Evolutionary conservation across 2,888 invertebrate genomes (phyloP).

Genomic region (Antheraea assamensis): DNA sequence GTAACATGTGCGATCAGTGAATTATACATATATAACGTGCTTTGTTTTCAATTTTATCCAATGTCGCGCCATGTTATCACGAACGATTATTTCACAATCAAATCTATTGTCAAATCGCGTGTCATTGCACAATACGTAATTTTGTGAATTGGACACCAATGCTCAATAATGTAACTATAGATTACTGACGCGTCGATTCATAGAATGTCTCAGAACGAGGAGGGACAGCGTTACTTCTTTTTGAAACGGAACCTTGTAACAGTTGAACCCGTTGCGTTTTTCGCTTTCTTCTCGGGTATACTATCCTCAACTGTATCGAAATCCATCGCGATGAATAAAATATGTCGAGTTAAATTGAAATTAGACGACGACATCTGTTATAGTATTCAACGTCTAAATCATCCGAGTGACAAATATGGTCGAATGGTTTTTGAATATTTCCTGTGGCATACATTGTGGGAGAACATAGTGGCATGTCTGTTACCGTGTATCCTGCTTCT

Average conservation of each 20-base stretch:
- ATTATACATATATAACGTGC: not conserved
- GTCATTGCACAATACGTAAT: not conserved
- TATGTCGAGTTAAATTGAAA: conserved; percentile 83
- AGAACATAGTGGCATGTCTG: conserved; percentile 87
- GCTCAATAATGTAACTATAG: not conserved
- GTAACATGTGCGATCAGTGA: not conserved
- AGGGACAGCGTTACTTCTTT: not conserved
- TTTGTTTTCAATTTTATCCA: not conserved
- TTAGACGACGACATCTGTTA: conserved; percentile 85
- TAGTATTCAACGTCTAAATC: conserved; percentile 51
- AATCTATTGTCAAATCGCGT: not conserved
- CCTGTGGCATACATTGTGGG: conserved; percentile 88
- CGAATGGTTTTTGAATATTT: conserved; percentile 82
- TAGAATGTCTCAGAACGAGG: conserved; percentile 2
- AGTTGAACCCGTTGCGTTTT: conserved; percentile 76
- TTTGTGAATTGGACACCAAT: not conserved
- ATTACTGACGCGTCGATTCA: not conserved
- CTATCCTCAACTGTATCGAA: conserved; percentile 78
- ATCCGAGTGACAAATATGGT: conserved; percentile 83
- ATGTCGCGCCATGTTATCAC: not conserved
- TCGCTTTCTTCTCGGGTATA: conserved; percentile 14
- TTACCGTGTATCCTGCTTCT: conserved; percentile 66
- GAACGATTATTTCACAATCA: not conserved
- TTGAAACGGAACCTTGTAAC: not conserved
- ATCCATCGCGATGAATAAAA: conserved; percentile 26